Conservation (phyloP, 2,113 vertebrate genomes). For the Ageneiosus marmoratus region DNA sequence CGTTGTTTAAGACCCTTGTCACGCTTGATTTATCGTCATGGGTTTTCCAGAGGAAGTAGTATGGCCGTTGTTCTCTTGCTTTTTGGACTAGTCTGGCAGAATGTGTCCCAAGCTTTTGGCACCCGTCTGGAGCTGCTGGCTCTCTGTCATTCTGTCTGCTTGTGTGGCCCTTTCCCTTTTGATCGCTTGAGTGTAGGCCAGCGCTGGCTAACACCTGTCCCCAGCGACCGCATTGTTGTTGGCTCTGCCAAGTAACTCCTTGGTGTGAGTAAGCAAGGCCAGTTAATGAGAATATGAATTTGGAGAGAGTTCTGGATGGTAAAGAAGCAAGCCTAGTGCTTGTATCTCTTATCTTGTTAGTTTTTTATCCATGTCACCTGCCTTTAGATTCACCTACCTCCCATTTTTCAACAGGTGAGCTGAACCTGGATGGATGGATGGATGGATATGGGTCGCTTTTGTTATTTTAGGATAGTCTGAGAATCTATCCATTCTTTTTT, state of each 20-base stretch:
- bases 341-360: conserved; percentile 32
- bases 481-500: no score
- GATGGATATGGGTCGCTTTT: no score
- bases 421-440: not conserved
- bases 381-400: not conserved
- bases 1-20: conserved; percentile 9
- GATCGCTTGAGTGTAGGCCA: conserved; percentile 15
- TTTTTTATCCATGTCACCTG: conserved; percentile 28
- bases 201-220: conserved; percentile 34
- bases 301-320: conserved; percentile 14
- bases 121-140: not conserved
- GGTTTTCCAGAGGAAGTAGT: conserved; percentile 40
- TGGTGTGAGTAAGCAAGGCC: not conserved
- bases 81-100: conserved; percentile 42
- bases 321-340: conserved; percentile 35
- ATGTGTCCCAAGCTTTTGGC: conserved; percentile 10
- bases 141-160: conserved; percentile 3
- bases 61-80: conserved; percentile 29
- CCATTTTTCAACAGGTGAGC: conserved; percentile 18
- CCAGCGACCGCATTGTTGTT: conserved; percentile 34
- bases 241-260: not conserved
- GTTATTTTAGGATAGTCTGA: no score
- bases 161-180: conserved; percentile 24
- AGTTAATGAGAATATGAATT: conserved; percentile 34
- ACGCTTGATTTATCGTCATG: conserved; percentile 23